Evolutionary conservation across 1,140 invertebrate genomes (phyloP).

Genomic region (Bombus soroeensis): DNA sequence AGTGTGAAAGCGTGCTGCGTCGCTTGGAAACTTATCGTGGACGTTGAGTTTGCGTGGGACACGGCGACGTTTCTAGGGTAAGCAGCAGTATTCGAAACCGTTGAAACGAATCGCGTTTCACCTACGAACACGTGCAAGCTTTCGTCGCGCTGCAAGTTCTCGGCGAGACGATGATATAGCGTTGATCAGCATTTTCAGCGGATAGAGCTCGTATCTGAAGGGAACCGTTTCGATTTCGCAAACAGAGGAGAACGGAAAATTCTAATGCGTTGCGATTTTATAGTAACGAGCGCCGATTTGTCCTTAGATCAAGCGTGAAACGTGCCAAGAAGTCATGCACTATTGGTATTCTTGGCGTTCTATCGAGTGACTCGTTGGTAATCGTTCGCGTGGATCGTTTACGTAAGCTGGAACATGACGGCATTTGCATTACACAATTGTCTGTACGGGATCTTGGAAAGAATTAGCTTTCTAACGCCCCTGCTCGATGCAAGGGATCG

Average conservation of each 20-base stretch:
- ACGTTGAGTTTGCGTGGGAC: slow-evolving; percentile 40
- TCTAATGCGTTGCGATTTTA: neutral
- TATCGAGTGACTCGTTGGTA: neutral
- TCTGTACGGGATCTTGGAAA: slow-evolving; percentile 12
- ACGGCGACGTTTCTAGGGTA: slow-evolving; percentile 36
- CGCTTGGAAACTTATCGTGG: slow-evolving; percentile 37
- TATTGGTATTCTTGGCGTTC: slow-evolving; percentile 35
- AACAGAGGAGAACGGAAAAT: slow-evolving; percentile 24
- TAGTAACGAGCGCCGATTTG: slow-evolving; percentile 15
- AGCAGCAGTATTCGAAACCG: slow-evolving; percentile 35
- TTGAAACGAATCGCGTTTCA: slow-evolving; percentile 49
- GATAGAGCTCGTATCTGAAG: neutral
- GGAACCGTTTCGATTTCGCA: neutral
- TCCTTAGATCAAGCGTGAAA: slow-evolving; percentile 38
- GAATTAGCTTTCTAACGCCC: slow-evolving; percentile 39
- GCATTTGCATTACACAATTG: slow-evolving; percentile 45
- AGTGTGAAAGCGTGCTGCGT: slow-evolving; percentile 49
- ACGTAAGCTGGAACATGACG: slow-evolving; percentile 42
- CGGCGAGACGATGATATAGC: slow-evolving; percentile 2
- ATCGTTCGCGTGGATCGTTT: slow-evolving; percentile 49
- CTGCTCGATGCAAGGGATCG: neutral
- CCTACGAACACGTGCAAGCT: neutral
- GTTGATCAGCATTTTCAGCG: neutral
- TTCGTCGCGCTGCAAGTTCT: neutral
- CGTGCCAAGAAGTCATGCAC: slow-evolving; percentile 39